Evolutionary conservation across 2,113 vertebrate species (phyloP).

Genomic region (Meles meles): DNA sequence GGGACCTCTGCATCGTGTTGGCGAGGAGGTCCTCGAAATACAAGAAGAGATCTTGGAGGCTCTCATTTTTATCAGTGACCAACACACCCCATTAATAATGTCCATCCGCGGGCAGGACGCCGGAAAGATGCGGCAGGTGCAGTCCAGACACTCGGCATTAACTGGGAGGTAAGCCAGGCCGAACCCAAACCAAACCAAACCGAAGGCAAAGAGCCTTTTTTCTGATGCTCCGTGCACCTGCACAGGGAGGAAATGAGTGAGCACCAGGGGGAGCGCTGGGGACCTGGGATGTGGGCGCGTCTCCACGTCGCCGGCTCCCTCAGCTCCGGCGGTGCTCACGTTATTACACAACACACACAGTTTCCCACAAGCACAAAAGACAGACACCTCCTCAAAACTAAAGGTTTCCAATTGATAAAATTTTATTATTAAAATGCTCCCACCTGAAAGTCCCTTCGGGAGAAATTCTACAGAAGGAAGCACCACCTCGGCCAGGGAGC

Average conservation of each 20-base stretch:
- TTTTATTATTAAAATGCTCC: constrained; percentile 9
- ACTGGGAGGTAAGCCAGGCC: background rate
- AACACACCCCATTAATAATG: accelerated
- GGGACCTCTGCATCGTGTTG: accelerated
- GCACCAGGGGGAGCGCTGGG: too few relatives aligned
- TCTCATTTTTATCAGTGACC: background rate
- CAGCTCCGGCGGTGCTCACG: background rate
- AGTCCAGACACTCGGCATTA: too few relatives aligned
- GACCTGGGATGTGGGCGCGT: background rate
- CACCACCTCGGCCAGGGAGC: background rate
- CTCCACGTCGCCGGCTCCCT: background rate
- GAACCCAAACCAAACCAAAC: background rate
- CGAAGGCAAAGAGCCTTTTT: background rate
- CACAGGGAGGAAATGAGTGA: background rate
- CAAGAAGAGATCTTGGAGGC: background rate
- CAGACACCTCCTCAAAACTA: background rate
- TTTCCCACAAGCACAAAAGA: background rate
- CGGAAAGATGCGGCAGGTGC: accelerated
- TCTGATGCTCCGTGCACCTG: accelerated
- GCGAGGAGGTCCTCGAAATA: background rate
- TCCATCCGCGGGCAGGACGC: accelerated
- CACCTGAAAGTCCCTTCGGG: background rate
- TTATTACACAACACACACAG: background rate
- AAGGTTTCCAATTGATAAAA: background rate
- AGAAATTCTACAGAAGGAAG: background rate